Conservation (phyloP, 2,797 vertebrate genomes). For the Sebastes baramenuke region DNA sequence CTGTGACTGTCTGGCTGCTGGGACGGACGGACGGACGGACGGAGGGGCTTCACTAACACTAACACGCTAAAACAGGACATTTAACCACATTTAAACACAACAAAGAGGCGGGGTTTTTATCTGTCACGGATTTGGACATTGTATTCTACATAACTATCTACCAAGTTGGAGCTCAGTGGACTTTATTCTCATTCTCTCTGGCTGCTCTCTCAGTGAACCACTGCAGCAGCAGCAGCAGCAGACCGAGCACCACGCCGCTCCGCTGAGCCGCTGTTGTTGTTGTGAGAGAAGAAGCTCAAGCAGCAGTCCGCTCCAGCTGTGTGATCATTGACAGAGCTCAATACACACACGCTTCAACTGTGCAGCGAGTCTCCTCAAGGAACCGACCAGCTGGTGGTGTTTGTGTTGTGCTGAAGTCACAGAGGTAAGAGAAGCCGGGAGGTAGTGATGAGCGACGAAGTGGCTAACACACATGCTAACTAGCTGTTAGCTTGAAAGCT, state of each 20-base stretch:
- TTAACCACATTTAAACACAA: slow-evolving; percentile 18
- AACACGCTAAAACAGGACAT: slow-evolving; percentile 2
- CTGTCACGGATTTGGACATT: slow-evolving; percentile 1
- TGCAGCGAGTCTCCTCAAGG: slow-evolving; percentile 5
- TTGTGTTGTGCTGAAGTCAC: neutral
- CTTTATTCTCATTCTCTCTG: slow-evolving; percentile 11
- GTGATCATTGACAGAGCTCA: slow-evolving; percentile 85
- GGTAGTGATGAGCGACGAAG: slow-evolving; percentile 17
- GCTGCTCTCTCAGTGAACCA: slow-evolving; percentile 37
- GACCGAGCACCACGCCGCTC: slow-evolving; percentile 66
- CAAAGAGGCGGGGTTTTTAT: neutral
- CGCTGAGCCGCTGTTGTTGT: slow-evolving; percentile 39
- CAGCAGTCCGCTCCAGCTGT: slow-evolving; percentile 68
- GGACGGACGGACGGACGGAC: slow-evolving; percentile 32
- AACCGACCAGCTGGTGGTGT: slow-evolving; percentile 13
- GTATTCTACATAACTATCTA: neutral
- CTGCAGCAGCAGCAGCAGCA: slow-evolving; percentile 56
- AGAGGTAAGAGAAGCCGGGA: slow-evolving; percentile 56
- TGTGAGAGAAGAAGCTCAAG: slow-evolving; percentile 67
- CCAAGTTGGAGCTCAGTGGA: slow-evolving; percentile 9
- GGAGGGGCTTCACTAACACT: too few relatives aligned
- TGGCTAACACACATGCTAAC: slow-evolving; percentile 63
- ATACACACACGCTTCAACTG: slow-evolving; percentile 72
- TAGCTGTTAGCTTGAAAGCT: slow-evolving; percentile 51
- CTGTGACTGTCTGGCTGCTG: slow-evolving; percentile 58